These are phyloP conservation scores for Gymnarchus niloticus DNA, from an alignment of 2,113 vertebrate genomes.

Conservation along the genomic window DNA sequence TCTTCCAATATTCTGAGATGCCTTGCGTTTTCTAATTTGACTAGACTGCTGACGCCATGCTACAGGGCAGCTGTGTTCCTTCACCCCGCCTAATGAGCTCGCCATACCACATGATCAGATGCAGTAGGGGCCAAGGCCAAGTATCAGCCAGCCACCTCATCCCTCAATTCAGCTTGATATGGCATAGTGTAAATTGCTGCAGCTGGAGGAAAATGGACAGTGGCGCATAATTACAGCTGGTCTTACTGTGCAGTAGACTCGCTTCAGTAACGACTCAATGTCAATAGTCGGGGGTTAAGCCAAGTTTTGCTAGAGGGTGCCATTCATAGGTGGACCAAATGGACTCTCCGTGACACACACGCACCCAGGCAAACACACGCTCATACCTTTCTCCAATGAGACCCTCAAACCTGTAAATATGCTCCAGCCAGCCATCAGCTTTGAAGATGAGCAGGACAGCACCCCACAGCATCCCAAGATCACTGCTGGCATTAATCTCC, in stretches of 20 bases:
- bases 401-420: background rate
- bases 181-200: no score
- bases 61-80: background rate
- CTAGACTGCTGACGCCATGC: background rate
- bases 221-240: no score
- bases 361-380: background rate
- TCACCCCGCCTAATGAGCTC: background rate
- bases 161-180: no score
- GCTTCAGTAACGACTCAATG: no score
- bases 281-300: no score
- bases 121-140: background rate
- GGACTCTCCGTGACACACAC: no score
- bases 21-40: background rate
- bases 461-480: background rate
- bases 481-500: background rate
- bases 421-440: background rate
- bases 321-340: no score
- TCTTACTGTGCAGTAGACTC: no score
- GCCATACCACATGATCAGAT: background rate
- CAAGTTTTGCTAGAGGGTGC: no score
- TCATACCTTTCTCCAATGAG: background rate
- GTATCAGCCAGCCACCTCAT: no score
- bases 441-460: background rate
- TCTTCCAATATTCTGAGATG: background rate
- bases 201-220: no score